Percentiles rank a stretch among this genome's conserved stretches.
Evolutionary conservation across 2,888 invertebrate genomes (phyloP).

Genomic region (Callyntrura guangdongensis): DNA sequence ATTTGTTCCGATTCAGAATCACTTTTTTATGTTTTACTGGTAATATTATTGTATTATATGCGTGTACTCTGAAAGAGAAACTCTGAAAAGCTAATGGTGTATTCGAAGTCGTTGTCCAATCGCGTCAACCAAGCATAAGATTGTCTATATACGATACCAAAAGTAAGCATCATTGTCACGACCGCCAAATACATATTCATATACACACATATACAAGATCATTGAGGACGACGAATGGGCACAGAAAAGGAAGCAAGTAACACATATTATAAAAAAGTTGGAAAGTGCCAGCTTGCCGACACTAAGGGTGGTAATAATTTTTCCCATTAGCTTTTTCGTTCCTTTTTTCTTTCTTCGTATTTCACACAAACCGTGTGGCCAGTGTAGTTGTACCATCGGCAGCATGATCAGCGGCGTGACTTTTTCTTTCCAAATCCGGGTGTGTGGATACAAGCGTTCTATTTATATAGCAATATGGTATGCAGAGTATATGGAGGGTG

Average conservation of each 20-base stretch:
- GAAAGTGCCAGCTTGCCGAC: constrained; percentile 76
- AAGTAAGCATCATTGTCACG: constrained; percentile 11
- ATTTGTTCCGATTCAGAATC: constrained; percentile 36
- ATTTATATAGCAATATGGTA: constrained; percentile 8
- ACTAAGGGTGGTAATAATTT: constrained; percentile 76
- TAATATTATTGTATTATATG: background rate
- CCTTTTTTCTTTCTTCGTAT: constrained; percentile 42
- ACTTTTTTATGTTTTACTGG: constrained; percentile 61
- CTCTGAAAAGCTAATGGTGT: background rate
- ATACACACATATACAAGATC: background rate
- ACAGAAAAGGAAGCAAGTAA: constrained; percentile 34
- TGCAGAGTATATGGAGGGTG: constrained; percentile 74
- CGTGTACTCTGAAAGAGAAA: background rate
- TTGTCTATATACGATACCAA: background rate
- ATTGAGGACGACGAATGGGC: constrained; percentile 24
- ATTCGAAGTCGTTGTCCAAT: background rate
- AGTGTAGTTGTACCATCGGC: constrained; percentile 20
- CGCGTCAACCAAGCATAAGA: background rate
- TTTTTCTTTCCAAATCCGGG: constrained; percentile 53
- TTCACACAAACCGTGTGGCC: constrained; percentile 18
- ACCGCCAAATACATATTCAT: background rate
- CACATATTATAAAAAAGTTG: constrained; percentile 73
- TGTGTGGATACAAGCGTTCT: constrained; percentile 7
- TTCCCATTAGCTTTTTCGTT: constrained; percentile 71
- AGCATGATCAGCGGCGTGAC: constrained; percentile 53